Base-by-base conservation (phyloP, 2,113 vertebrate genomes). In the Cisticola juncidis region DNA sequence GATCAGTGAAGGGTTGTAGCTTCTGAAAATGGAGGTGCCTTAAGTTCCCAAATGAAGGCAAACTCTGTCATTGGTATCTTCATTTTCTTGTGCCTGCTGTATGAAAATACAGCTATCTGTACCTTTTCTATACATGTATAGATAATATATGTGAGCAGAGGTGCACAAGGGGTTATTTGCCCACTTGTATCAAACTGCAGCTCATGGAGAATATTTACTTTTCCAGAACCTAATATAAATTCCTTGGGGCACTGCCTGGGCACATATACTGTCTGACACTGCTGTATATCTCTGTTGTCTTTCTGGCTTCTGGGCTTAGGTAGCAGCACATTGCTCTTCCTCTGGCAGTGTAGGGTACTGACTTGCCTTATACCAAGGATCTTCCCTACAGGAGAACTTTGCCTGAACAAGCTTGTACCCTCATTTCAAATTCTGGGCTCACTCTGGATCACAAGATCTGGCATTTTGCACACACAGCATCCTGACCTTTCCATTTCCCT, bases 371-470 rank as follows among this genome's bases (percentile, higher is more conserved):
- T 19, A 18, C 9, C 4, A 3, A 17, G 40, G 44, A 44, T 76
- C 35, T 82, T 79, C 14, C 31, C 4, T 76, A 9, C 25, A 0
- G 1, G 50, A 86, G 8, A 42, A 50, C n/a, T 44, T 64, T 88
- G 40, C 28, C 47, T 76, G 31, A 53, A 31, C 36, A 71, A 72
- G 16, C 35, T 36, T 72, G 4, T 68, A 51, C 61, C 31, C 36
- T 68, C 28, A 45, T 19, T 53, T 86, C 19, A 57, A 38, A n/a
- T 47, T 81, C 29, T 35, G 44, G 22, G 25, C 86, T 89, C 60
- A 40, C 35, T 25, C 35, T 0, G 0, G 16, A 71, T 74, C 7
- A 1, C 4, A 0, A 47, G 20, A 60, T 56, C n/a, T 92, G 57
- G 33, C 35, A 25, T 48, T 79, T 60, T 48, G n/a, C 61, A 40